Base-by-base conservation (phyloP, 2,888 invertebrate genomes). In the Eristalis intricaria region DNA sequence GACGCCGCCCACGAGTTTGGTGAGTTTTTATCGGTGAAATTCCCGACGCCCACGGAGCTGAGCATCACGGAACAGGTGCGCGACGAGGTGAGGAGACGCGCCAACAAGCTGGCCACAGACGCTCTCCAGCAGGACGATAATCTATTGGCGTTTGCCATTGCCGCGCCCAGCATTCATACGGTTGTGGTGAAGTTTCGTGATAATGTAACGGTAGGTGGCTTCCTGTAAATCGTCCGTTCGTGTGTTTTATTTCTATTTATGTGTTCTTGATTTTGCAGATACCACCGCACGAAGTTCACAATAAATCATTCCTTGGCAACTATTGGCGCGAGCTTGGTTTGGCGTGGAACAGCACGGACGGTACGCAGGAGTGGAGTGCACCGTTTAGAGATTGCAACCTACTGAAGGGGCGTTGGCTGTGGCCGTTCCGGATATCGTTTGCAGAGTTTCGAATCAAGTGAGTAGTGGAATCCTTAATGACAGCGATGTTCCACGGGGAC, bases 111-210 rank as follows among this genome's bases (percentile, higher is more conserved):
- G 79, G 93, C 93, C 88, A 92, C 90, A 86, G 90, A 91, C 87
- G 93, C 93, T 76, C 90, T 93, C 70, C 91, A 90, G 78, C 91
- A 93, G 89, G 93, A 93, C 89, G 93, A 93, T 83, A 92, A 91
- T 89, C 90, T 93, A 61, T 88, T 93, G 90, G 93, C 93, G 22
- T 92, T 93, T 89, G 93, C 93, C 61, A 91, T 93, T 68, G 93
- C 93, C 80, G 93, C 93, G 66, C 93, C 93, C 65, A 91, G 90
- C 80, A 91, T 93, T 89, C 92, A 92, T 90, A 91, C 93, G 74
- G 93, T 93, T 82, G 93, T 93, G 89, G 92, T 93, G 81, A 93
- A 93, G 90, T 93, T 93, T 90, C 91, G 92, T 86, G 92, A 92
- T 89, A 92, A 92, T 89, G 92, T 93, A 89, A 92, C 93, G 91